These are phyloP conservation scores for Drosophila quadrilineata DNA, from an alignment of 1,140 invertebrate species.

Conservation along the genomic window DNA sequence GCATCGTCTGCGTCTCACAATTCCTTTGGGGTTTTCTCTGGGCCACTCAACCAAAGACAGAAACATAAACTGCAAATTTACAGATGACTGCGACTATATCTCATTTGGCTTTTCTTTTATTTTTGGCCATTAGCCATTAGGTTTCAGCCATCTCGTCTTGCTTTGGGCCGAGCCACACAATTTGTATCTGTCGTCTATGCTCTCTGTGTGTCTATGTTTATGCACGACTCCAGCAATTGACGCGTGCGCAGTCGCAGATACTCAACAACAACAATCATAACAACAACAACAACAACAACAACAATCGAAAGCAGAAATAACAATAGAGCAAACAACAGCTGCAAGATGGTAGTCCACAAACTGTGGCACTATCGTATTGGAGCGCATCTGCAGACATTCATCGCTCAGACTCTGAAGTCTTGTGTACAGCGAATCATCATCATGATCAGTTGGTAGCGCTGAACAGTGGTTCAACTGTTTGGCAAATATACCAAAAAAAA, in stretches of 20 bases:
- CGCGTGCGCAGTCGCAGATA: slow-evolving; percentile 56
- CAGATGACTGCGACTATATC: too few relatives aligned
- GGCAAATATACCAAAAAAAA: too few relatives aligned
- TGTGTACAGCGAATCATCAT: slow-evolving; percentile 31
- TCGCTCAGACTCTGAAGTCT: not conserved
- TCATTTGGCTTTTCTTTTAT: slow-evolving; percentile 24
- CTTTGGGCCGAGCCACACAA: slow-evolving; percentile 52
- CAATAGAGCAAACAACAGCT: slow-evolving; percentile 35
- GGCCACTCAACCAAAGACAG: slow-evolving; percentile 14
- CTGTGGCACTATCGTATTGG: slow-evolving; percentile 22
- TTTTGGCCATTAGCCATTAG: slow-evolving; percentile 54
- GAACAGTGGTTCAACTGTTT: slow-evolving; percentile 23
- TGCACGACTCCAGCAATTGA: slow-evolving; percentile 34
- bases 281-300: slow-evolving; percentile 10
- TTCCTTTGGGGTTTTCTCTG: slow-evolving; percentile 2
- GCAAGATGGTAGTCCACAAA: slow-evolving; percentile 37
- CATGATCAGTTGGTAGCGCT: slow-evolving; percentile 12
- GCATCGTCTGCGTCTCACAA: too few relatives aligned
- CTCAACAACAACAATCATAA: slow-evolving; percentile 26
- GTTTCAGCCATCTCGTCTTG: too few relatives aligned
- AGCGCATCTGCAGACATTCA: slow-evolving; percentile 38
- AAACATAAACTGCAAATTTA: too few relatives aligned
- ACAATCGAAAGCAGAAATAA: not conserved
- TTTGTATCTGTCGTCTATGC: slow-evolving; percentile 59
- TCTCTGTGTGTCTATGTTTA: too few relatives aligned